A percentile compares a stretch with the other conserved stretches of the same genome.
These are phyloP conservation scores for Drosophila rellima DNA, from an alignment of 2,888 invertebrate species.

Conservation along the genomic window DNA sequence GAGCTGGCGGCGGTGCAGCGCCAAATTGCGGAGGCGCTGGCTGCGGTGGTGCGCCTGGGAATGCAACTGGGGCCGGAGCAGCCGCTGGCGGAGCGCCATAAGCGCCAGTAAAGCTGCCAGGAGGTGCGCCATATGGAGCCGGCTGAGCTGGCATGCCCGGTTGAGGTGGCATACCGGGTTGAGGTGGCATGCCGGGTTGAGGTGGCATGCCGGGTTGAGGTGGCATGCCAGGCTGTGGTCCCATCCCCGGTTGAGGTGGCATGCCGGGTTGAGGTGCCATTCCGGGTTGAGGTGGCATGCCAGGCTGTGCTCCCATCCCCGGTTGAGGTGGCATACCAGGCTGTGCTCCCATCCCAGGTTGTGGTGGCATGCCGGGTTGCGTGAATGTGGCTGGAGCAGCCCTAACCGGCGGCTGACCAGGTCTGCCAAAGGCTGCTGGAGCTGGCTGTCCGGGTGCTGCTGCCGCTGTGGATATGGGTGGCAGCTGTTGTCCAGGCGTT, in stretches of 20 bases:
- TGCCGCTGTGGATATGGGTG: constrained; percentile 34
- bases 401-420: constrained; percentile 40
- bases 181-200: not conserved
- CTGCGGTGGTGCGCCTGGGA: constrained; percentile 21
- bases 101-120: constrained; percentile 30
- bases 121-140: constrained; percentile 2
- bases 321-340: constrained; percentile 7
- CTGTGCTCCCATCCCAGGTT: constrained; percentile 13
- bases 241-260: not conserved
- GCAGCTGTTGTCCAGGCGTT: constrained; percentile 37
- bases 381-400: constrained; percentile 14
- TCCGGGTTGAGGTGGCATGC: constrained; percentile 9
- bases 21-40: constrained; percentile 40
- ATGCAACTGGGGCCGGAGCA: constrained; percentile 18
- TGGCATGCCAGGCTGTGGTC: not conserved
- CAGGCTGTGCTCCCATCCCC: constrained; percentile 1
- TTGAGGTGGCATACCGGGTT: constrained; percentile 6
- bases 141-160: constrained; percentile 9
- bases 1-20: constrained; percentile 41
- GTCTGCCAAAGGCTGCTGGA: constrained; percentile 41
- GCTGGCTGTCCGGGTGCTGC: constrained; percentile 31
- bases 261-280: constrained; percentile 6
- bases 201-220: constrained; percentile 25
- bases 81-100: constrained; percentile 38
- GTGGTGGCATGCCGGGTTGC: constrained; percentile 34